These are phyloP conservation scores for Neodon shergylaensis DNA, from an alignment of 2,113 vertebrate species.

Conservation along the genomic window DNA sequence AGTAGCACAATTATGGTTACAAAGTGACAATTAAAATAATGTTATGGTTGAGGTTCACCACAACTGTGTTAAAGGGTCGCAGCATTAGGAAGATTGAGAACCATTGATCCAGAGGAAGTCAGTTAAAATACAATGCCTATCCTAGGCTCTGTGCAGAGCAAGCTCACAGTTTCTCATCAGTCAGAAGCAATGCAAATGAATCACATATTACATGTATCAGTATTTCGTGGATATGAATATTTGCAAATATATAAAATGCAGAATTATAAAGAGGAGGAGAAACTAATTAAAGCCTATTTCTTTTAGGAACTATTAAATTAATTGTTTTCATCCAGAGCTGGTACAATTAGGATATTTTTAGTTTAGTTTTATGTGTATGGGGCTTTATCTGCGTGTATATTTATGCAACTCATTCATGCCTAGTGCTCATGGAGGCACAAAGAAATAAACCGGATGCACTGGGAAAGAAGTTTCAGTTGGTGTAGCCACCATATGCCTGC, in stretches of 20 bases:
- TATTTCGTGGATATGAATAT: not conserved
- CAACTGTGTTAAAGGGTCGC: not conserved
- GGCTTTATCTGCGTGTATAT: not conserved
- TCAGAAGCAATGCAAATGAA: not conserved
- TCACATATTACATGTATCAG: not conserved
- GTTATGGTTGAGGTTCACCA: not conserved
- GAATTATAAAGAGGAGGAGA: not conserved
- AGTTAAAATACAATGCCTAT: not conserved
- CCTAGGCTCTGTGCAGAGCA: not conserved
- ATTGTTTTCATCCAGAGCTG: not conserved
- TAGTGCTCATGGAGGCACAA: not conserved
- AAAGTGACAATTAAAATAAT: not conserved
- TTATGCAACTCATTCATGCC: no score
- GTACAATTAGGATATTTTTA: not conserved
- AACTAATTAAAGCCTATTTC: not conserved
- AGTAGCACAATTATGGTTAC: not conserved
- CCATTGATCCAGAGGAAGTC: not conserved
- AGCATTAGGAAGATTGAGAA: not conserved
- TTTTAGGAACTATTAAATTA: not conserved
- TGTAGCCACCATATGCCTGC: not conserved
- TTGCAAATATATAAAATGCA: not conserved
- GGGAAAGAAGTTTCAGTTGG: no score
- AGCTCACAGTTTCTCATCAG: not conserved
- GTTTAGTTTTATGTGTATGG: not conserved
- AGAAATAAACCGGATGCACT: not conserved